These are phyloP conservation scores for Biston stratarius DNA, from an alignment of 2,888 invertebrate genomes.

Conservation along the genomic window DNA sequence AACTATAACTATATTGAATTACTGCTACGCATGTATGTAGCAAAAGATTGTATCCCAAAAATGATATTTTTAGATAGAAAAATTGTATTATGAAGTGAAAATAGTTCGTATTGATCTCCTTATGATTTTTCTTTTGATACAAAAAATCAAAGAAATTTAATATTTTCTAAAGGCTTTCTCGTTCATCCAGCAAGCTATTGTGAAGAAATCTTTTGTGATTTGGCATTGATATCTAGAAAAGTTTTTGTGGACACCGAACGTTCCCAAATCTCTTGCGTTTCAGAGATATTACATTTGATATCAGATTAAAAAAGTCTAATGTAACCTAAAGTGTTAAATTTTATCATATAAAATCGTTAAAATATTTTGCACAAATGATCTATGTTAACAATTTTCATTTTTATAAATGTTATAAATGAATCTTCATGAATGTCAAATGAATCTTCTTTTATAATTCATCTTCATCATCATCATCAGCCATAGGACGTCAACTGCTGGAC, in stretches of 20 bases:
- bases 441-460: no score
- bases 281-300: conserved; percentile 9
- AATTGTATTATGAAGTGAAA: conserved; percentile 22
- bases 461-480: no score
- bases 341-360: no score
- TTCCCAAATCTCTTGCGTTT: conserved; percentile 30
- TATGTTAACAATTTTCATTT: no score
- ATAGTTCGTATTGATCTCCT: conserved; percentile 28
- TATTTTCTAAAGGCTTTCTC: conserved; percentile 31
- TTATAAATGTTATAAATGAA: no score
- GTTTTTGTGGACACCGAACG: conserved; percentile 28
- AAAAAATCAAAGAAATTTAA: conserved; percentile 37
- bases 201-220: conserved; percentile 37
- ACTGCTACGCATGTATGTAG: not conserved
- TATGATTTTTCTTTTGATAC: conserved; percentile 32
- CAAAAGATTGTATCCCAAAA: not conserved
- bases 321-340: not conserved
- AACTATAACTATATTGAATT: no score
- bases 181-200: conserved; percentile 36
- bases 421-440: no score
- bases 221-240: conserved; percentile 32
- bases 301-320: not conserved
- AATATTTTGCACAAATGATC: no score
- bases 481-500: no score
- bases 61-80: conserved; percentile 9